Conservation (phyloP, 1,140 invertebrate species). For the Euwallacea fornicatus region DNA sequence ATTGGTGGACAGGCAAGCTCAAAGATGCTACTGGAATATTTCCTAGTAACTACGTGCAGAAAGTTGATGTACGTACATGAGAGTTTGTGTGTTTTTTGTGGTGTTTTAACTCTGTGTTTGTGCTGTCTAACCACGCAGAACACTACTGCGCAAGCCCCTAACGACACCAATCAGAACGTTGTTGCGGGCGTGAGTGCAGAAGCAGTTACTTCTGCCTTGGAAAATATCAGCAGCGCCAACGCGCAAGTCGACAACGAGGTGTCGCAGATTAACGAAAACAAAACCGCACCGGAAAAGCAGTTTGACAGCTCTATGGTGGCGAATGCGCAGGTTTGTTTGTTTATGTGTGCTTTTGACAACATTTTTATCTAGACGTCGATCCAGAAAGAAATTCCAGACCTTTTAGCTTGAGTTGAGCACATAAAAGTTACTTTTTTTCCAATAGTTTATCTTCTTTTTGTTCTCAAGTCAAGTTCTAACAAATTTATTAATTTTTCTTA, state of each 20-base stretch:
- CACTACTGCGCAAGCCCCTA: neutral
- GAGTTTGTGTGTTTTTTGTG: slow-evolving; percentile 23
- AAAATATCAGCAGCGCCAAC: slow-evolving; percentile 29
- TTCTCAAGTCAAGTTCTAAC: neutral
- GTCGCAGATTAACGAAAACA: slow-evolving; percentile 54
- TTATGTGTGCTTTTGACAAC: too few relatives aligned
- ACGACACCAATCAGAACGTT: neutral
- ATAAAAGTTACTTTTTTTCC: too few relatives aligned
- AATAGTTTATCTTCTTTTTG: slow-evolving; percentile 2
- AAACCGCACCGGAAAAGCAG: slow-evolving; percentile 45
- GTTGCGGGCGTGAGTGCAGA: slow-evolving; percentile 32
- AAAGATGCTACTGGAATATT: slow-evolving; percentile 80
- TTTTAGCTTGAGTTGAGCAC: too few relatives aligned
- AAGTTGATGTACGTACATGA: slow-evolving; percentile 55
- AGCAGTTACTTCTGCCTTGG: slow-evolving; percentile 34
- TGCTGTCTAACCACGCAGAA: slow-evolving; percentile 13
- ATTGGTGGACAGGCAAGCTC: slow-evolving; percentile 97
- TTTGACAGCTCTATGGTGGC: slow-evolving; percentile 57
- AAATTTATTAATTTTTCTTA: neutral
- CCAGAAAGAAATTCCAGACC: too few relatives aligned
- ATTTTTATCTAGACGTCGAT: too few relatives aligned
- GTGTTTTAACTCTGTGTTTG: slow-evolving; percentile 24
- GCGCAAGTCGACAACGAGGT: slow-evolving; percentile 50
- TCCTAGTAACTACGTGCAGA: slow-evolving; percentile 89
- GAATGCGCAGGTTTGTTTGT: slow-evolving; percentile 55